Evolutionary conservation across 2,797 vertebrate genomes (phyloP).

Genomic region (Sternarchorhynchus goeldii): DNA sequence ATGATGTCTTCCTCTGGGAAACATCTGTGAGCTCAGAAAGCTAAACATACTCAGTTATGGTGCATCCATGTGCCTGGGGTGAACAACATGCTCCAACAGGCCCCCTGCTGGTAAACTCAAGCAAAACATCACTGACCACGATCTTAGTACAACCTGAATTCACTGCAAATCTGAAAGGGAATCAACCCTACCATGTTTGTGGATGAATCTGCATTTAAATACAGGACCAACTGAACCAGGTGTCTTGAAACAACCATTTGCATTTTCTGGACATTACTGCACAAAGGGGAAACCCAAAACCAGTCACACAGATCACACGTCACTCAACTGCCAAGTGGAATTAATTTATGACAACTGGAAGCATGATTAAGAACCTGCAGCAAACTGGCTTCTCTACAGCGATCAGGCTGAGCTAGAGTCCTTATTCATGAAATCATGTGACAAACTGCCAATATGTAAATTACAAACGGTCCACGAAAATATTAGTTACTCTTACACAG

Average conservation of each 20-base stretch:
- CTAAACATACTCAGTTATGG: constrained; percentile 57
- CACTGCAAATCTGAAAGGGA: background rate
- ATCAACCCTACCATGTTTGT: too few relatives aligned
- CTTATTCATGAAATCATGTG: background rate
- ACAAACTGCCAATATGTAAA: constrained; percentile 2
- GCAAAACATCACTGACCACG: background rate
- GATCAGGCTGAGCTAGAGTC: background rate
- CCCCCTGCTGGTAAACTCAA: constrained; percentile 7
- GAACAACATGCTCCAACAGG: background rate
- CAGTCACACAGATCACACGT: too few relatives aligned
- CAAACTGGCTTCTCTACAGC: background rate
- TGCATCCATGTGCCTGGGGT: constrained; percentile 5
- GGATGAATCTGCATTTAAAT: too few relatives aligned
- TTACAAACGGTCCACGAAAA: constrained; percentile 3
- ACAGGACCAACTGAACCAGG: too few relatives aligned
- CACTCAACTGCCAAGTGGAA: background rate
- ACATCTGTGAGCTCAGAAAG: constrained; percentile 55
- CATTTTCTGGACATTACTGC: too few relatives aligned
- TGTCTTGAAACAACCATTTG: too few relatives aligned
- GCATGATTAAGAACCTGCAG: background rate
- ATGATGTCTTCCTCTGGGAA: constrained; percentile 41
- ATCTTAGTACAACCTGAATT: background rate
- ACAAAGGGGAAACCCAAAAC: too few relatives aligned
- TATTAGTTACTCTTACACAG: background rate
- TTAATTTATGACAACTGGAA: too few relatives aligned